Evolutionary conservation across 2,797 vertebrate genomes (phyloP).

Genomic region (Carapus acus): DNA sequence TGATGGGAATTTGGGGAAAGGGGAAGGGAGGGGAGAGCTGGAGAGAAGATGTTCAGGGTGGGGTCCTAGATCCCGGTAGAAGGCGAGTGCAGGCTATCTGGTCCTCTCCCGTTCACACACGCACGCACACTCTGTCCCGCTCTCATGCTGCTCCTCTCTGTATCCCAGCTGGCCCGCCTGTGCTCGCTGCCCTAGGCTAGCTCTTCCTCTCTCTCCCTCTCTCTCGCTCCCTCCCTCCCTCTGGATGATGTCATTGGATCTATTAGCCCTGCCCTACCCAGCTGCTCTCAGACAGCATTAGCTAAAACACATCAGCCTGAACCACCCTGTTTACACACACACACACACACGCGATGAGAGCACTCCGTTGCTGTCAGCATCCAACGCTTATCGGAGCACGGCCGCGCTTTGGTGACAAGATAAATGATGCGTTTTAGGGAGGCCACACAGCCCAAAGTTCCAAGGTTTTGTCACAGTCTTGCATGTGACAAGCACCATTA

Average conservation of each 20-base stretch:
- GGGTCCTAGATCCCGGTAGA: slow-evolving; percentile 58
- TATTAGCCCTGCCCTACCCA: slow-evolving; percentile 75
- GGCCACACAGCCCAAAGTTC: too few relatives aligned
- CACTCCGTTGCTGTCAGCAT: background rate
- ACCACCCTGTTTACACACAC: slow-evolving; percentile 25
- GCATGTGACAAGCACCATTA: too few relatives aligned
- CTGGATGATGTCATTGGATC: slow-evolving; percentile 82
- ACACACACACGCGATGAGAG: slow-evolving; percentile 11
- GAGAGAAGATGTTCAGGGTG: slow-evolving; percentile 48
- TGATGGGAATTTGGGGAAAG: slow-evolving; percentile 41
- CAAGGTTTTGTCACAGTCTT: background rate
- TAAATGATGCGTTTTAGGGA: background rate
- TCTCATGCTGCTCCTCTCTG: slow-evolving; percentile 62
- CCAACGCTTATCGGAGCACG: slow-evolving; percentile 2
- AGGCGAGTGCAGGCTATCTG: slow-evolving; percentile 49
- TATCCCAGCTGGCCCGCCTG: slow-evolving; percentile 59
- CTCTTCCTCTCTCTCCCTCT: slow-evolving; percentile 43
- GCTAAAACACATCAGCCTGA: slow-evolving; percentile 70
- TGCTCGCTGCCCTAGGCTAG: slow-evolving; percentile 52
- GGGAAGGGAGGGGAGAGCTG: slow-evolving; percentile 38
- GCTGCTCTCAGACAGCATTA: slow-evolving; percentile 71
- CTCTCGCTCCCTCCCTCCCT: slow-evolving; percentile 53
- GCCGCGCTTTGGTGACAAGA: background rate
- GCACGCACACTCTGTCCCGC: slow-evolving; percentile 54
- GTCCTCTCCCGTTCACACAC: slow-evolving; percentile 63